Evolutionary conservation across 2,888 invertebrate genomes (phyloP), one percentile per base, ranked within the genome.

Genomic region (Nysson spinosus): DNA sequence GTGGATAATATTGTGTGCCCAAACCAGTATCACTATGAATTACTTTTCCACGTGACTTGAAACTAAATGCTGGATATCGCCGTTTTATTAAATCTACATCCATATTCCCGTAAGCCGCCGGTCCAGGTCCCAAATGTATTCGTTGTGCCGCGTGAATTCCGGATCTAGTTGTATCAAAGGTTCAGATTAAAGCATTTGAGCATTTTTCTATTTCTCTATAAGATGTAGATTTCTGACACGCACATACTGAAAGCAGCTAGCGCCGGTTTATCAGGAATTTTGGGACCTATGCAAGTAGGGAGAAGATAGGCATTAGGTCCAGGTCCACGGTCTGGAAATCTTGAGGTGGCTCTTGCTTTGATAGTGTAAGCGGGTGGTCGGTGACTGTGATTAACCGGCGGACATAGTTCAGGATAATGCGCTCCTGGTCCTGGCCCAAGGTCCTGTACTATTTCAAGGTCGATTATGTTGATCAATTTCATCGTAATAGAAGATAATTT

Each of bases 351-450:
- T 62, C 90, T 88, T 19, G 87, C 86, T 32, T 89, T 88, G 82
- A 92, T 89, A 0, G 90, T 89, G 84, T 90, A 93, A 4, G 88
- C 86, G 2, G 93, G 92, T 19, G 92, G 89, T 49, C 90, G 88
- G 4, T 47, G 56, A 24, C 86, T 87, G 44, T 89, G 89, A 76
- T 88, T 89, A 85, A 89, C 88, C 14, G 89, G 87, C 4, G 87
- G 88, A 60, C 89, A 90, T 60, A 89, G 88, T 81, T 92, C 91
- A 0, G 91, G 91, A 9, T 89, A 89, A 84, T 93, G 92, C 9
- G 91, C 90, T 3, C 91, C 92, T 0, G 93, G 92, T 0, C 92
- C 92, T 5, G 92, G 92, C 40, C 89, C 89, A 42, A 67, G 16
- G 19, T 72, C 44, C 14, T 14, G 12, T 44, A 62, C 82, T 80